These are phyloP conservation scores for Anoplophora glabripennis DNA, from an alignment of 1,140 invertebrate species.

Conservation along the genomic window DNA sequence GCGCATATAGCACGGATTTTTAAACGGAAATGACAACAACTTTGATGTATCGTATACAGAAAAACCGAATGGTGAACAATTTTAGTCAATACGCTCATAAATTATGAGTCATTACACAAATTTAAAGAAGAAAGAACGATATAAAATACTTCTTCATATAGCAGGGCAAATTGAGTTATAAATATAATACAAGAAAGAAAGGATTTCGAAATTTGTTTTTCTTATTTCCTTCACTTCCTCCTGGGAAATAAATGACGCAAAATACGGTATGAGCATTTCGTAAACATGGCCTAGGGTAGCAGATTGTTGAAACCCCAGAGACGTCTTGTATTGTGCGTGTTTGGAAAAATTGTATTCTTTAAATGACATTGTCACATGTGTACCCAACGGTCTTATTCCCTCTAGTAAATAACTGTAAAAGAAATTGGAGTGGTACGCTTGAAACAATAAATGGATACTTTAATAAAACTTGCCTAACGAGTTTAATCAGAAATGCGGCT, in stretches of 20 bases:
- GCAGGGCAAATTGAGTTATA: too few species aligned
- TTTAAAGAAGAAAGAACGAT: too few species aligned
- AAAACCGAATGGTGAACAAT: too few species aligned
- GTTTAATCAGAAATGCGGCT: too few species aligned
- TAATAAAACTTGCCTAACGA: conserved; percentile 6
- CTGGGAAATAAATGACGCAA: conserved; percentile 27
- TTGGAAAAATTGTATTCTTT: conserved; percentile 19
- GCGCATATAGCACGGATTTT: too few species aligned
- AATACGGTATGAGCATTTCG: conserved; percentile 23
- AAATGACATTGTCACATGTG: conserved; percentile 22
- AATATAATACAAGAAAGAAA: too few species aligned
- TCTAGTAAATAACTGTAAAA: conserved; percentile 7
- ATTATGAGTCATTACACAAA: too few species aligned
- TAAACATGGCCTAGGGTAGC: conserved; percentile 23
- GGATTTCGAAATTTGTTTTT: too few species aligned
- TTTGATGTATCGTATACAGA: too few species aligned
- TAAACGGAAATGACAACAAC: too few species aligned
- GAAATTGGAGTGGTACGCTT: conserved; percentile 17
- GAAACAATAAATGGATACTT: conserved; percentile 12
- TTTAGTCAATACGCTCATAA: too few species aligned
- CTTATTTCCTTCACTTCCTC: conserved; percentile 4
- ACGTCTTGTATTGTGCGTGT: conserved; percentile 21
- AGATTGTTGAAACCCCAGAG: conserved; percentile 5
- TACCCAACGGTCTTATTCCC: conserved; percentile 9
- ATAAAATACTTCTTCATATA: too few species aligned